Base-by-base conservation (phyloP, 2,888 invertebrate species). In the Dolomedes plantarius region DNA sequence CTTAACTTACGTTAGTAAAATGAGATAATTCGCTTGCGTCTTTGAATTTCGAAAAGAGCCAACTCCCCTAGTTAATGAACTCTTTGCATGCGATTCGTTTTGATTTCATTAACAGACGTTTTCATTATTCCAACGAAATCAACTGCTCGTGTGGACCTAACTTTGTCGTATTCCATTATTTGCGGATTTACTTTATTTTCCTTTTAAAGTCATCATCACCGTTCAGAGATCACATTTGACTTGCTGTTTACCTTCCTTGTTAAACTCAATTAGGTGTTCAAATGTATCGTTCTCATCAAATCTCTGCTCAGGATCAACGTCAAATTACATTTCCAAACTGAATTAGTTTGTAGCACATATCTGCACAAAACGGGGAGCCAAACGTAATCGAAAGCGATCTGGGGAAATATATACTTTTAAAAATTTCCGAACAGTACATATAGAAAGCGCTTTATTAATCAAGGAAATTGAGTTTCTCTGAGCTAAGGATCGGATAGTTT, bases 211-310 rank as follows among this genome's bases (percentile, higher is more conserved):
- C 36, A 9, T 36, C 36, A n/a, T n/a, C n/a, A n/a, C n/a, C n/a
- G n/a, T n/a, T n/a, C n/a, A n/a, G n/a, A n/a, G n/a, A n/a, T n/a
- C n/a, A n/a, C n/a, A n/a, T n/a, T n/a, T n/a, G n/a, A n/a, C 23
- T 2, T 23, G 56, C 19, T 56, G 23, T 56, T 56, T 56, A 56
- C 56, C 23, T 56, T 56, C 1, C 56, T 23, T 56, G 56, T 56
- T 56, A 56, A 56, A 56, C 23, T 56, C 56, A 56, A 56, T 56
- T 56, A 56, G 16, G 11, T 23, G 23, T 56, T 56, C 56, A 56
- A 23, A 23, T 56, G 56, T 56, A 23, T 56, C 19, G 9, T 7
- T 16, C 11, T 56, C 56, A 56, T 56, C 56, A 19, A 56, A 56
- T 56, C 56, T 56, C 56, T 56, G 56, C 23, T 5, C 19, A 56